Percentiles rank a stretch among this genome's conserved stretches.
Conservation (phyloP, 2,113 vertebrate species). For the Narcine bancroftii region DNA sequence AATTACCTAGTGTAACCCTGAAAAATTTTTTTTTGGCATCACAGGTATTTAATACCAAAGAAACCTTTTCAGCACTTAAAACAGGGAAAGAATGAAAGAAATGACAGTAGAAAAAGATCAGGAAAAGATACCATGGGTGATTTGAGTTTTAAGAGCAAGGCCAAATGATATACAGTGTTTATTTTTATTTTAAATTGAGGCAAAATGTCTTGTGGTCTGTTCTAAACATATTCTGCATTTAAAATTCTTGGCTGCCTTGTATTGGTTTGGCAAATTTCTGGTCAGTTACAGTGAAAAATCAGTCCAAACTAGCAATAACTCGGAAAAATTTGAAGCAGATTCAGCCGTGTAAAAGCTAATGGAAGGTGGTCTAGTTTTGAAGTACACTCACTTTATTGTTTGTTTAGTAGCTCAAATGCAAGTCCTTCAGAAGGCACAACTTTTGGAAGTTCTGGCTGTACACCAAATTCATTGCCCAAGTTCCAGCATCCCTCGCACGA, state of each 20-base stretch:
- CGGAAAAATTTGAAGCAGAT: not conserved
- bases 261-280: not conserved
- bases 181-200: not conserved
- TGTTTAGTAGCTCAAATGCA: constrained; percentile 69
- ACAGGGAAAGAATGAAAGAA: not conserved
- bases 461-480: constrained; percentile 85
- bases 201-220: not conserved
- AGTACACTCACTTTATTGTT: not conserved
- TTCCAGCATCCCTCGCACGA: constrained; percentile 93
- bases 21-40: not conserved
- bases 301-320: not conserved
- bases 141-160: not conserved
- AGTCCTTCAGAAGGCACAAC: constrained; percentile 74
- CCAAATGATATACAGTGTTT: too few species aligned
- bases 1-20: not conserved
- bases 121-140: not conserved
- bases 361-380: not conserved
- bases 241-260: not conserved
- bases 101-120: not conserved
- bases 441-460: constrained; percentile 65
- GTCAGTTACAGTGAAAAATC: not conserved
- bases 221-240: not conserved
- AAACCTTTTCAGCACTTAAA: not conserved
- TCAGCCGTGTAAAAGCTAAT: not conserved
- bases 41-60: not conserved